A percentile compares a stretch with the other conserved stretches of the same genome.
Conservation (phyloP, 1,140 invertebrate species). For the Penaeus chinensis region DNA sequence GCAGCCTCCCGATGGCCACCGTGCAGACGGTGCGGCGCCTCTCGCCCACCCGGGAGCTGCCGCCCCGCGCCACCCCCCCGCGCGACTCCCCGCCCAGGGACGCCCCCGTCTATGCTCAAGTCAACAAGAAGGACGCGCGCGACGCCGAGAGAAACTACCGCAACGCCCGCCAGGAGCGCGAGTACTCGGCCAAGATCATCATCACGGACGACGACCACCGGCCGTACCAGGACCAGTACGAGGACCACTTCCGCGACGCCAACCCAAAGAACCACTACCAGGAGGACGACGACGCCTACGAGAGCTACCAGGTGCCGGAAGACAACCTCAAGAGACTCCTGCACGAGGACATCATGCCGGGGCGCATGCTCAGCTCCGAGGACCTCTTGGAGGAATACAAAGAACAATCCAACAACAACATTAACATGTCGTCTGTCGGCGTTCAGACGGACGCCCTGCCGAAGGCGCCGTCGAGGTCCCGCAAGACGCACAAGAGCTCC, state of each 20-base stretch:
- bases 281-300: constrained; percentile 62
- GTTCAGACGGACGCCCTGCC: constrained; percentile 56
- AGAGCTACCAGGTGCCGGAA: constrained; percentile 55
- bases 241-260: constrained; percentile 17
- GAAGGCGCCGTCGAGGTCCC: constrained; percentile 21
- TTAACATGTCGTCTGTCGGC: constrained; percentile 60
- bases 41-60: constrained; percentile 37
- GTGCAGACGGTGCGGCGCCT: constrained; percentile 34
- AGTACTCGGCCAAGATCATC: constrained; percentile 63
- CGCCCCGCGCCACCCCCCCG: constrained; percentile 66
- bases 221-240: constrained; percentile 29
- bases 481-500: constrained; percentile 15
- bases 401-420: constrained; percentile 58
- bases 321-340: constrained; percentile 27
- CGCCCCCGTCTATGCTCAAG: constrained; percentile 54
- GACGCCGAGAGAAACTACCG: constrained; percentile 34
- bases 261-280: constrained; percentile 17
- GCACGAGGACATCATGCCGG: constrained; percentile 19
- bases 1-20: constrained; percentile 17
- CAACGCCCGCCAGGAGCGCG: constrained; percentile 18
- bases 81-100: constrained; percentile 18
- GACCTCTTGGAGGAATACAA: constrained; percentile 48
- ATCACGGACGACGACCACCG: constrained; percentile 53
- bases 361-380: constrained; percentile 11
- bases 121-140: constrained; percentile 40